Evolutionary conservation across 2,113 vertebrate species (phyloP).

Genomic region (Pimephales promelas): DNA sequence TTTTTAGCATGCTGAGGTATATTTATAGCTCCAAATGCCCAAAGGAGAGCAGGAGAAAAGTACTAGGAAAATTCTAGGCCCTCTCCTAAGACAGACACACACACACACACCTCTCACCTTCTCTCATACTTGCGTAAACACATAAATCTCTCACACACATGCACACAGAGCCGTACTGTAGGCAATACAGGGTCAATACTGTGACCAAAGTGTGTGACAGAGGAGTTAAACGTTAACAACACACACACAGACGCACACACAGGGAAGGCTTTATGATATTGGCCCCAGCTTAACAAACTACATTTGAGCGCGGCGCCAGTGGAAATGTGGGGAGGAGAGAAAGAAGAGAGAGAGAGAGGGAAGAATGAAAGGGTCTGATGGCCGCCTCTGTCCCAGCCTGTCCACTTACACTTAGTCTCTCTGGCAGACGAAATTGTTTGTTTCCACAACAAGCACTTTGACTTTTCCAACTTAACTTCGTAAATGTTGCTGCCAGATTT

Average conservation of each 20-base stretch:
- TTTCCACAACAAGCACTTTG: slow-evolving; percentile 47
- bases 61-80: slow-evolving; percentile 59
- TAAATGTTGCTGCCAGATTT: not conserved
- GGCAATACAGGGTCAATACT: slow-evolving; percentile 60
- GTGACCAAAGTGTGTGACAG: slow-evolving; percentile 65
- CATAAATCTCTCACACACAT: slow-evolving; percentile 51
- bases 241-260: slow-evolving; percentile 52
- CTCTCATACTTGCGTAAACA: slow-evolving; percentile 33
- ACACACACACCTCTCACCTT: not conserved
- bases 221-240: slow-evolving; percentile 61
- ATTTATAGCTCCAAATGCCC: slow-evolving; percentile 66
- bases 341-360: not conserved
- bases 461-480: slow-evolving; percentile 46
- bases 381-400: not conserved
- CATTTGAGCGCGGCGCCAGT: slow-evolving; percentile 66
- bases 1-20: slow-evolving; percentile 64
- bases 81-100: slow-evolving; percentile 45
- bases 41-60: slow-evolving; percentile 60
- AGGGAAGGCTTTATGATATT: slow-evolving; percentile 58
- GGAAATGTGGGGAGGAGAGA: slow-evolving; percentile 41
- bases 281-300: slow-evolving; percentile 60
- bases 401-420: slow-evolving; percentile 37
- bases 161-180: slow-evolving; percentile 61
- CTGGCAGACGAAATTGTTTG: slow-evolving; percentile 60
- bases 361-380: not conserved